Evolutionary conservation across 1,140 invertebrate species (phyloP).

Genomic region (Delia radicum): DNA sequence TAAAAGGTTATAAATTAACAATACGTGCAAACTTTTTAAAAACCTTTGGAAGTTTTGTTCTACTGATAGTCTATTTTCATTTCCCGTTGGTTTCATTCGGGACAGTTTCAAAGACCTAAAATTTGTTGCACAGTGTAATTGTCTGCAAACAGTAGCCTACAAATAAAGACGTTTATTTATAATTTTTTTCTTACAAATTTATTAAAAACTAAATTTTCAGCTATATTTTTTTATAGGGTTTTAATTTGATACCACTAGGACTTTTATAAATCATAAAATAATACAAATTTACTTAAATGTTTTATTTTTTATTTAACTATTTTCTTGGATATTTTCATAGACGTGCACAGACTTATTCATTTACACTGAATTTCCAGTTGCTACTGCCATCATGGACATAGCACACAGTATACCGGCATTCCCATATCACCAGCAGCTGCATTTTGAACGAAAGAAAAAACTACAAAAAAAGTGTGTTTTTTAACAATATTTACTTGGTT

Average conservation of each 20-base stretch:
- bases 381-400: slow-evolving; percentile 2
- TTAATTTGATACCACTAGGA: background rate
- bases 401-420: background rate
- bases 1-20: too few species aligned
- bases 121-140: too few species aligned
- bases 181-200: background rate
- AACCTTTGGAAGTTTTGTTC: too few species aligned
- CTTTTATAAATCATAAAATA: background rate
- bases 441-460: background rate
- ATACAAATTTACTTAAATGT: background rate
- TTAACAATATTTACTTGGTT: background rate
- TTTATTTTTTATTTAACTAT: background rate
- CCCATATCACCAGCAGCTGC: background rate
- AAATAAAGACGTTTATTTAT: background rate
- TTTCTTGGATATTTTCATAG: background rate
- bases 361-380: background rate
- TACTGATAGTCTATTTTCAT: too few species aligned
- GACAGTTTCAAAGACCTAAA: too few species aligned
- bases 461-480: background rate
- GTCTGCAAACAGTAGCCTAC: too few species aligned
- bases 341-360: background rate
- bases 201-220: background rate
- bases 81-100: background rate
- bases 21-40: too few species aligned
- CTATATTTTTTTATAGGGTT: background rate